Base-by-base conservation (phyloP, 2,113 vertebrate species). In the Martes martes region DNA sequence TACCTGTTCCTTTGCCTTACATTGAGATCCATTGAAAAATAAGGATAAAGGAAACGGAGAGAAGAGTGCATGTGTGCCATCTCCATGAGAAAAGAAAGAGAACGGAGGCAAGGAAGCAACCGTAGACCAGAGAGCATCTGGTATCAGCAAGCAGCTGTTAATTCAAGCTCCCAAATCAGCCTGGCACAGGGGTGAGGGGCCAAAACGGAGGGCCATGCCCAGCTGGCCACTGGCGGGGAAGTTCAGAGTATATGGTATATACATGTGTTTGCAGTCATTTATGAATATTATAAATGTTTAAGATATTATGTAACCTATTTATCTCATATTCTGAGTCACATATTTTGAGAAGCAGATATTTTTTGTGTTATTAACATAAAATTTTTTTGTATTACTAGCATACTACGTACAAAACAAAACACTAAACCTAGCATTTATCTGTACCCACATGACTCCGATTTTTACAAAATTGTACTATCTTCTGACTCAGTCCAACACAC, bases 391-490 rank as follows among this genome's bases (percentile, higher is more conserved):
- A 55, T 55, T 18, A 55, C 16, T 18, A 6, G 16, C 52, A 36
- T 4, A 42, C 52, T 31, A 26, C 69, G 21, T 16, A 42, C 21
- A 88, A 36, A 93, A 80, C 19, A 92, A 92, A 76, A 65, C 21
- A 28, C 19, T 95, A 74, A 93, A 45, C 4, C 8, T 85, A 1
- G 50, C 26, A 50, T 92, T 57, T 59, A 79, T 26, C 36, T 87
- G 39, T 92, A 87, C 6, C 28, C 89, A 89, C 26, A n/a, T 65
- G 4, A 45, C 73, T 88, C 23, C 8, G 18, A 57, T 42, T 61
- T 97, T 95, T 67, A 73, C 28, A 88, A 85, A 96, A 79, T 79
- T 15, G n/a, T 67, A 5, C 26, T 91, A 21, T 74, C 57, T 39
- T 63, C 50, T 7, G 9, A 83, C 11, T 59, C 52, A 76, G 1